These are phyloP conservation scores for Lipotes vexillifer DNA, from an alignment of 2,113 vertebrate species.

Conservation along the genomic window DNA sequence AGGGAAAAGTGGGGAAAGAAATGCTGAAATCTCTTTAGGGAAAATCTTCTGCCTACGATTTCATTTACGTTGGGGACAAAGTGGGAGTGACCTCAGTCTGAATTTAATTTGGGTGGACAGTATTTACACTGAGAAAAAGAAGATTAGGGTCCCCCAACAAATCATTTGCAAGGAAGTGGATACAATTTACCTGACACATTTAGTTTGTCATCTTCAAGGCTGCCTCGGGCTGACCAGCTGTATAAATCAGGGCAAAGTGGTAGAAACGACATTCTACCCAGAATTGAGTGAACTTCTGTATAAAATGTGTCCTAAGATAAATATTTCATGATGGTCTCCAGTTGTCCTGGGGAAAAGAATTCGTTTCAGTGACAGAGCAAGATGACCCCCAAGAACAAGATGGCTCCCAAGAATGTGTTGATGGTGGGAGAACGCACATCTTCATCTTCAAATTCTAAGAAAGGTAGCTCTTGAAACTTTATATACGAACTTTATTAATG, in stretches of 20 bases:
- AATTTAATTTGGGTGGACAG: background rate
- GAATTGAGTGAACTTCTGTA: background rate
- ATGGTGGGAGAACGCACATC: background rate
- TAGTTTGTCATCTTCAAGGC: background rate
- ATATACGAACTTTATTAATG: background rate
- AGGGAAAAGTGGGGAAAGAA: background rate
- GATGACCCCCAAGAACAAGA: background rate
- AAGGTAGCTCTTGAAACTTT: background rate
- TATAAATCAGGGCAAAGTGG: background rate
- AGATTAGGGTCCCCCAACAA: background rate
- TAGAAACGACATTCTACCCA: background rate
- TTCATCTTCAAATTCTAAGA: background rate
- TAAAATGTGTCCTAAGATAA: background rate
- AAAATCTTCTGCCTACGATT: background rate
- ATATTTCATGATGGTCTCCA: background rate
- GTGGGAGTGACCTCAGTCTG: background rate
- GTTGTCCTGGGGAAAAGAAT: background rate
- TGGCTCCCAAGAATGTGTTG: background rate
- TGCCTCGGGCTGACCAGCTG: background rate
- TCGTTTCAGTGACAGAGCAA: background rate
- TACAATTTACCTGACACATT: background rate
- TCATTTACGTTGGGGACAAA: background rate
- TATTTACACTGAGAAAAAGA: background rate
- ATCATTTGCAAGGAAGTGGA: background rate
- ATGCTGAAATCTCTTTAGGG: background rate